A percentile compares a stretch with the other conserved stretches of the same genome.
Conservation (phyloP, 2,797 vertebrate genomes). For the Phataginus tetradactyla region DNA sequence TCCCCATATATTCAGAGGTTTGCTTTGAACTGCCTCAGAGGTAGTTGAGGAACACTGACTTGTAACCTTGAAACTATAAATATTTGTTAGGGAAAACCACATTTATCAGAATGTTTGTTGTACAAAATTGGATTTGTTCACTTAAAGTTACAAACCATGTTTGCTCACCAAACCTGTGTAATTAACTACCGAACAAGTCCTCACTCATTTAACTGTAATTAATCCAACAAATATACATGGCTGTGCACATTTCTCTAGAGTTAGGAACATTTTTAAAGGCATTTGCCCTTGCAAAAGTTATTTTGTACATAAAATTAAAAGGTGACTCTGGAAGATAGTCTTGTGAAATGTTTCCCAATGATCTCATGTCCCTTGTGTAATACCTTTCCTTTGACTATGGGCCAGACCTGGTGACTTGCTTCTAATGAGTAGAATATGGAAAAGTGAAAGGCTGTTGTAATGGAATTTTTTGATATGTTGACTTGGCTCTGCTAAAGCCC, state of each 20-base stretch:
- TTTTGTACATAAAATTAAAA: slow-evolving; percentile 60
- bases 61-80: slow-evolving; percentile 64
- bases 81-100: slow-evolving; percentile 65
- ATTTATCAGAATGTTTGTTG: slow-evolving; percentile 67
- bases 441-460: background rate
- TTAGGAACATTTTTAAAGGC: slow-evolving; percentile 46
- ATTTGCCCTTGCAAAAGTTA: slow-evolving; percentile 63
- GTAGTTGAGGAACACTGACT: slow-evolving; percentile 53
- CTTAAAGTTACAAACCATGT: slow-evolving; percentile 64
- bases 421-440: background rate
- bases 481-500: background rate
- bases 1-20: slow-evolving; percentile 38
- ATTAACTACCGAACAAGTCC: slow-evolving; percentile 62
- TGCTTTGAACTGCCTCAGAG: background rate
- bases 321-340: background rate
- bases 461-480: background rate
- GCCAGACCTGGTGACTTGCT: background rate
- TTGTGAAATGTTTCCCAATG: background rate
- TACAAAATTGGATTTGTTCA: slow-evolving; percentile 37
- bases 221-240: slow-evolving; percentile 67
- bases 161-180: slow-evolving; percentile 67
- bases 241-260: background rate
- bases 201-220: slow-evolving; percentile 65
- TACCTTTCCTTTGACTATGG: background rate
- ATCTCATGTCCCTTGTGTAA: background rate